A percentile compares a stretch with the other conserved stretches of the same genome.
These are phyloP conservation scores for Cenopis cana DNA, from an alignment of 2,888 invertebrate genomes.

Conservation along the genomic window DNA sequence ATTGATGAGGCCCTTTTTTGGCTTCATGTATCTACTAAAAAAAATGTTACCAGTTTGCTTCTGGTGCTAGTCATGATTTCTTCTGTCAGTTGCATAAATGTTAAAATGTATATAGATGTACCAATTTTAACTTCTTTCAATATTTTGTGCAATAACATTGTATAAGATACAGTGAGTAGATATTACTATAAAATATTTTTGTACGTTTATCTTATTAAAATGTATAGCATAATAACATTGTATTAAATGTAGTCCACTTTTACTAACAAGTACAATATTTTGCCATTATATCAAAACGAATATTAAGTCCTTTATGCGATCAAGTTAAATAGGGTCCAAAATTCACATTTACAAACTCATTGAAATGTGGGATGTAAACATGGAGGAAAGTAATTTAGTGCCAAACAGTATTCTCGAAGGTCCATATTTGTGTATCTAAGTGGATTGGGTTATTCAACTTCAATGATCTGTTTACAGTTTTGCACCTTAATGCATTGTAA, in stretches of 20 bases:
- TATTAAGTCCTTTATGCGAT: conserved; percentile 11
- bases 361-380: conserved; percentile 1
- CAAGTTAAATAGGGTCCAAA: conserved; percentile 40
- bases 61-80: conserved; percentile 59
- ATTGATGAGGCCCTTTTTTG: conserved; percentile 21
- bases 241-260: conserved; percentile 12
- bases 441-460: background rate
- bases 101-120: conserved; percentile 1
- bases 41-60: conserved; percentile 45
- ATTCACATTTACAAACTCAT: conserved; percentile 19
- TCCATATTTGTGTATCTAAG: conserved; percentile 11
- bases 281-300: conserved; percentile 15
- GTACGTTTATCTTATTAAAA: conserved; percentile 46
- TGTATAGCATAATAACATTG: conserved; percentile 11
- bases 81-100: conserved; percentile 3
- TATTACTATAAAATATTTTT: conserved; percentile 54
- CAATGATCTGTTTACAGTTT: background rate
- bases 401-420: conserved; percentile 34
- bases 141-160: conserved; percentile 38
- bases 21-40: conserved; percentile 3
- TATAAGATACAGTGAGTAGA: conserved; percentile 40
- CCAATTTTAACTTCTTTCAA: conserved; percentile 14
- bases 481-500: conserved; percentile 1
- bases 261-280: conserved; percentile 42
- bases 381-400: conserved; percentile 22